Conservation (phyloP, 2,888 invertebrate species). For the Trilocha varians region DNA sequence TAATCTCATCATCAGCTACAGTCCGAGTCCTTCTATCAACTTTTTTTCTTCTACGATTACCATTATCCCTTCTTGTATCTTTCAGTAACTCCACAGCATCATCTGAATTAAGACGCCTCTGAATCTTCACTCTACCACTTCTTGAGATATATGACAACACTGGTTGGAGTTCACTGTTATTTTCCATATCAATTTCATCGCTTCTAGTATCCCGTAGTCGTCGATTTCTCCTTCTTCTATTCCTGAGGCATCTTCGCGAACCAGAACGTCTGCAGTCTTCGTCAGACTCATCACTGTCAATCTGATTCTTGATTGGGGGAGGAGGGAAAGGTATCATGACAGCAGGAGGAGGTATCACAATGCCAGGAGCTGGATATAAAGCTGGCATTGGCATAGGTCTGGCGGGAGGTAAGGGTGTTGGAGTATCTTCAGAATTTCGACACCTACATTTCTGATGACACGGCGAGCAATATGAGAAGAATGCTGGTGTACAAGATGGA, state of each 20-base stretch:
- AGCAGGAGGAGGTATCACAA: constrained; percentile 14
- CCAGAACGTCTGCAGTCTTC: too few species aligned
- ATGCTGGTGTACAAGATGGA: constrained; percentile 51
- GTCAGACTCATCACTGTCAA: neutral
- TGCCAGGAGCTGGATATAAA: constrained; percentile 15
- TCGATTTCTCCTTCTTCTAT: neutral
- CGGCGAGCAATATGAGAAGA: constrained; percentile 50
- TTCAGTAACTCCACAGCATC: constrained; percentile 28
- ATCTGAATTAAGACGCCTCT: constrained; percentile 31
- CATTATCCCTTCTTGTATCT: constrained; percentile 7
- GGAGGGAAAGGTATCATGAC: constrained; percentile 18
- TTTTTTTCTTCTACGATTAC: constrained; percentile 5
- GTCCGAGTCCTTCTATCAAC: too few species aligned
- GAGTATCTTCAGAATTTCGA: constrained; percentile 24
- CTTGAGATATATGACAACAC: constrained; percentile 22
- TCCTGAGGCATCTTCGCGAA: too few species aligned
- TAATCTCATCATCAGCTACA: too few species aligned
- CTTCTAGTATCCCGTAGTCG: constrained; percentile 8
- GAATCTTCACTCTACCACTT: constrained; percentile 33
- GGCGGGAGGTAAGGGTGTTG: constrained; percentile 22
- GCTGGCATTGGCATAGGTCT: constrained; percentile 19
- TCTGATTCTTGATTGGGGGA: neutral
- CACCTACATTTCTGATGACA: constrained; percentile 53
- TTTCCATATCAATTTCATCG: constrained; percentile 5
- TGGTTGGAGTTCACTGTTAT: constrained; percentile 17